phyloP scores from a whole-genome alignment of 2,888 invertebrate genomes.

The Apotomis turbidana region DNA sequence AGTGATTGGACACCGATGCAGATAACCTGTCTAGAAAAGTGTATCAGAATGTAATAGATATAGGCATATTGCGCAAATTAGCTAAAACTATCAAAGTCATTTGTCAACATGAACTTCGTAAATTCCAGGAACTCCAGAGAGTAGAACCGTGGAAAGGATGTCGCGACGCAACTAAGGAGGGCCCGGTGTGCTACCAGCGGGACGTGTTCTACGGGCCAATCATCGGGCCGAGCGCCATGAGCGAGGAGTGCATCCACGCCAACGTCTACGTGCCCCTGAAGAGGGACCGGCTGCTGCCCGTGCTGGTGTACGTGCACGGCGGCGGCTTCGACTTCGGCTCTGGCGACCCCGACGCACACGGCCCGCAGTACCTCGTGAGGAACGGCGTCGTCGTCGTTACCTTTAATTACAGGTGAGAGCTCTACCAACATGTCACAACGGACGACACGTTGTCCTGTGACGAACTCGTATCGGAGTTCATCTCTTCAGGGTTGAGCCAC shows the following conservation, averaged over 20 bases:
- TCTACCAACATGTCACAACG: not conserved
- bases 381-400: slow-evolving; percentile 72
- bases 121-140: slow-evolving; percentile 78
- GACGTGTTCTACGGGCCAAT: slow-evolving; percentile 70
- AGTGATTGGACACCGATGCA: no score
- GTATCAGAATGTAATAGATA: no score
- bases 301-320: slow-evolving; percentile 75
- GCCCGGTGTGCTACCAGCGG: slow-evolving; percentile 85
- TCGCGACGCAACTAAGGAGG: slow-evolving; percentile 82
- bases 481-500: no score
- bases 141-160: slow-evolving; percentile 76
- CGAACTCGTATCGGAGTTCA: no score
- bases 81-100: not conserved
- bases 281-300: slow-evolving; percentile 53
- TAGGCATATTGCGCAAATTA: no score
- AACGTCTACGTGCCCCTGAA: slow-evolving; percentile 70
- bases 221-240: slow-evolving; percentile 56
- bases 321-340: slow-evolving; percentile 76
- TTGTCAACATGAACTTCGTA: not conserved
- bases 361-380: slow-evolving; percentile 70
- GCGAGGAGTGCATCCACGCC: slow-evolving; percentile 72
- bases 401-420: slow-evolving; percentile 73
- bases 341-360: slow-evolving; percentile 69
- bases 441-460: not conserved
- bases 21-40: no score